Evolutionary conservation across 2,113 vertebrate species (phyloP), one percentile per base, ranked within the genome.

Genomic region (Antechinus flavipes): DNA sequence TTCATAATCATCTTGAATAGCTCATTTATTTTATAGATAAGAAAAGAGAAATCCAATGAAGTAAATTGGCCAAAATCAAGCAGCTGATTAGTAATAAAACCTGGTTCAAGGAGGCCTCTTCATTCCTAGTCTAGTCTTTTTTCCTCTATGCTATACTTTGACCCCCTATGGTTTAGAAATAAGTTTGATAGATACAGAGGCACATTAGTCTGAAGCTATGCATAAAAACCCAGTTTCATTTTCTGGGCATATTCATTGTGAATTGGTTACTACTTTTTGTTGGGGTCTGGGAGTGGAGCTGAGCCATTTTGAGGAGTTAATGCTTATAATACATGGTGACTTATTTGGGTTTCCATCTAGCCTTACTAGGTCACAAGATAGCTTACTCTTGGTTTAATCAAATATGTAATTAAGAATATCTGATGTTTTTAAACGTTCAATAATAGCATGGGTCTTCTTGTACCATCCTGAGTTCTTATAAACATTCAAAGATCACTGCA

Each of bases 21-120:
- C 42, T 68, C 95, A 27, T 95, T 94, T 35, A 52, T 97, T 22
- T 76, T 84, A 1, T 92, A 93, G 90, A 92, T 52, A 53, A 91
- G 42, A 47, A 91, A 91, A 0, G 2, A 89, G 49, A 93, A 68
- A 54, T 19, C 47, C 12, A 92, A 46, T 91, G 50, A 56, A n/a
- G 35, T 93, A 91, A 47, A 94, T 23, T 68, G 27, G 46, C 50
- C 89, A 94, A 1, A 49, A 25, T 7, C 53, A 56, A 3, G n/a
- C 0, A 14, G 24, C n/a, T 94, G 54, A 35, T 93, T 84, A 12
- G 0, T 93, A 0, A 11, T 89, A 53, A 58, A 26, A 35, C 56
- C 90, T 58, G n/a, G 3, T 54, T 52, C 52, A 96, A 90, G 23
- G 8, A 52, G 24, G 7, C 8, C 24, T 30, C 16, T 24, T 46